Percentiles rank a stretch among this genome's conserved stretches.
Evolutionary conservation across 1,140 invertebrate species (phyloP).

Genomic region (Heliconius nattereri): DNA sequence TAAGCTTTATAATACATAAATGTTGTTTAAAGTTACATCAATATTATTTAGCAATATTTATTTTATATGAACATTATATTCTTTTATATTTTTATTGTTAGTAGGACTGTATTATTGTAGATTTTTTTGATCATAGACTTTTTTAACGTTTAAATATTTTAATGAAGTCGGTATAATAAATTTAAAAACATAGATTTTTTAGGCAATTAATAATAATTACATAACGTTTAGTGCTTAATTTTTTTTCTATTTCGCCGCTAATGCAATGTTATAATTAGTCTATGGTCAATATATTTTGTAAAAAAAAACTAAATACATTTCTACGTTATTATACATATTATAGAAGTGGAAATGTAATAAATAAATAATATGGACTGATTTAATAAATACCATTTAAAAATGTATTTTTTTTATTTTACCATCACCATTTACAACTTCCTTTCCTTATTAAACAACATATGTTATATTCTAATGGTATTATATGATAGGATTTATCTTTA

Average conservation of each 20-base stretch:
- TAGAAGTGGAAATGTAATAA: not conserved
- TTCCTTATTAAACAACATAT: too few relatives aligned
- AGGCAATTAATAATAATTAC: not conserved
- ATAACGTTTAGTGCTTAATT: too few relatives aligned
- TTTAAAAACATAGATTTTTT: not conserved
- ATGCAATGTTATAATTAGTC: slow-evolving; percentile 29
- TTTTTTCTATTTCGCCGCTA: too few relatives aligned
- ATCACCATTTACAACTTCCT: not conserved
- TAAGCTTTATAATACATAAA: not conserved
- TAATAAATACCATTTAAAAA: slow-evolving; percentile 31
- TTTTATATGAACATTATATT: not conserved
- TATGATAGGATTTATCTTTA: too few relatives aligned
- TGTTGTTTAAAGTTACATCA: not conserved
- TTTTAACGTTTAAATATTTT: slow-evolving; percentile 4
- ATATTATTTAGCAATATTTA: not conserved
- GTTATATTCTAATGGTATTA: too few relatives aligned
- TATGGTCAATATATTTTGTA: slow-evolving; percentile 39
- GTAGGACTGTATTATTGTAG: not conserved
- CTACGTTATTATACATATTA: not conserved
- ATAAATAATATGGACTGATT: slow-evolving; percentile 43
- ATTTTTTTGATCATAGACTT: slow-evolving; percentile 18
- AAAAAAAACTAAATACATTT: not conserved
- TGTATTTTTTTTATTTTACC: not conserved
- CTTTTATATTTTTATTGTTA: not conserved
- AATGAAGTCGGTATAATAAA: not conserved